Percentiles rank a stretch among this genome's conserved stretches.
Evolutionary conservation across 2,888 invertebrate species (phyloP).

Genomic region (Acheta domesticus): DNA sequence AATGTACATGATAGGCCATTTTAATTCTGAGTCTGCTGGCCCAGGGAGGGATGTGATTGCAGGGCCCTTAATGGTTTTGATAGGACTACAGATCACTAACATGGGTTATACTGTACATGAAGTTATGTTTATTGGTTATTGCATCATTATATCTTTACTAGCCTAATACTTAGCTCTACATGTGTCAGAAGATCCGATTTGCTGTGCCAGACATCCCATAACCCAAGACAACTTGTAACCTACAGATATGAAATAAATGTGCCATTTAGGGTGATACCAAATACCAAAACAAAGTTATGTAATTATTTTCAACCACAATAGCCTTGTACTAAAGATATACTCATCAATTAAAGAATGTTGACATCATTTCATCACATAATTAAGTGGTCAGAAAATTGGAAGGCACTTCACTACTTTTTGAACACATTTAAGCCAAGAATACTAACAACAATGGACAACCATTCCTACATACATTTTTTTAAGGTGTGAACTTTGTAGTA

Average conservation of each 20-base stretch:
- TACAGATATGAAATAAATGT: constrained; percentile 45
- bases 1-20: constrained; percentile 27
- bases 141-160: constrained; percentile 35
- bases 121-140: constrained; percentile 33
- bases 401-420: constrained; percentile 72
- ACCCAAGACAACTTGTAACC: constrained; percentile 29
- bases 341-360: constrained; percentile 40
- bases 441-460: constrained; percentile 38
- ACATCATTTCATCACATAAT: constrained; percentile 44
- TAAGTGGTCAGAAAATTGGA: constrained; percentile 54
- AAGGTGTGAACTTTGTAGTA: constrained; percentile 37
- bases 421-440: constrained; percentile 57
- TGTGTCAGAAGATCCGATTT: constrained; percentile 36
- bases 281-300: constrained; percentile 36
- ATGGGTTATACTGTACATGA: constrained; percentile 33
- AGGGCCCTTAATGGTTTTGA: neutral
- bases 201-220: constrained; percentile 37
- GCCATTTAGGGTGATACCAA: constrained; percentile 76
- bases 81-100: constrained; percentile 25
- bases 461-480: constrained; percentile 36
- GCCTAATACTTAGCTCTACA: constrained; percentile 36
- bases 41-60: constrained; percentile 8
- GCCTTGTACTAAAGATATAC: constrained; percentile 33
- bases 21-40: neutral
- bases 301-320: constrained; percentile 26